Base-by-base conservation (phyloP, 2,797 vertebrate species). In the Chanos chanos region DNA sequence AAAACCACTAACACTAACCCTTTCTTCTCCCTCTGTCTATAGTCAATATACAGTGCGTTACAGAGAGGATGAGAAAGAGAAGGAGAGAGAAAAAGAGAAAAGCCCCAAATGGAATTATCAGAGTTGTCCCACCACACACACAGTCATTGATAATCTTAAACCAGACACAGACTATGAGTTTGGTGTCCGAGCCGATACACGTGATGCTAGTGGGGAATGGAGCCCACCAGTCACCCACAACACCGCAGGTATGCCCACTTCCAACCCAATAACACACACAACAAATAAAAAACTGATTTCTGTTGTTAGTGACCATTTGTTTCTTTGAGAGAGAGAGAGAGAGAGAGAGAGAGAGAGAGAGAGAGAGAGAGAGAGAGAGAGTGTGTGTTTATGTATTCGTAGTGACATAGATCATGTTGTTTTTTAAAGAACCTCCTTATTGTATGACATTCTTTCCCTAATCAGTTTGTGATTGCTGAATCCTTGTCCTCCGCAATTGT, bases 51-150 rank as follows among this genome's bases (percentile, higher is more conserved):
- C 82, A 0, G 87, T 90, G 47, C 68, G 72, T 43, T 75, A 70
- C 47, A 64, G 30, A 15, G 70, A 75, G 21, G 5, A 4, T 28
- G 4, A 28, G 27, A 28, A 5, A 28, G 27, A 28, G 27, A 28
- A 4, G 28, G 27, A 7, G 27, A 28, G 27, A 1, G 4, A 28
- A 3, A 66, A 57, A 7, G 53, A 72, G 68, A 89, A 88, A 69
- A 92, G 87, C 80, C 92, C 91, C 81, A 94, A 92, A 66, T 99
- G 96, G 97, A 88, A 89, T 81, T 96, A 95, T 73, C 94, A 97
- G 58, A 92, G 93, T 61, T 98, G 95, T 75, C 95, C 94, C n/a
- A 90, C 92, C 10, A 95, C 91, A 12, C 93, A 94, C 80, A 96
- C 93, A 0, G 91, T 97, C 63, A 89, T 99, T 28, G 94, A 98